These are phyloP conservation scores for Chaetophractus vellerosus DNA, from an alignment of 2,797 vertebrate genomes.

Conservation along the genomic window DNA sequence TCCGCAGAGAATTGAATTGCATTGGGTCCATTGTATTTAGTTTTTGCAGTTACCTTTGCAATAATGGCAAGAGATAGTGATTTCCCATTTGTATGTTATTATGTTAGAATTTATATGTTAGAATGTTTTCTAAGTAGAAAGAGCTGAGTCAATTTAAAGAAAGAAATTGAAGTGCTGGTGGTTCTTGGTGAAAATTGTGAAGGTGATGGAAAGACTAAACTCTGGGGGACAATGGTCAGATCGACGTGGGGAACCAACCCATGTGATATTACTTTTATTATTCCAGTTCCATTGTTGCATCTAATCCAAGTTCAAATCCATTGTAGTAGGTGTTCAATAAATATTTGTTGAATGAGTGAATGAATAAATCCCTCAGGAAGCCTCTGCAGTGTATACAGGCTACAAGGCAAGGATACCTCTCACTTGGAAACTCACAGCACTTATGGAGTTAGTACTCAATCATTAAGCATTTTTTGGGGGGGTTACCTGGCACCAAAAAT, in stretches of 20 bases:
- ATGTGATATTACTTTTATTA: not conserved
- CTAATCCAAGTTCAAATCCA: not conserved
- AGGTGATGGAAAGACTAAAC: not conserved
- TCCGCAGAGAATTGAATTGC: not conserved
- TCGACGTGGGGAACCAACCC: not conserved
- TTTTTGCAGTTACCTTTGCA: not conserved
- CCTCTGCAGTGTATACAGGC: not conserved
- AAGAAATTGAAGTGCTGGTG: not conserved
- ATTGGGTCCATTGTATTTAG: not conserved
- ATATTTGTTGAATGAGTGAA: not conserved
- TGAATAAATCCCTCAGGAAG: not conserved
- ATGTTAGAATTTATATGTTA: slow-evolving; percentile 31
- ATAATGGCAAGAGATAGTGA: not conserved
- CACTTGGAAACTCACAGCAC: not conserved
- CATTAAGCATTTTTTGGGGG: not conserved
- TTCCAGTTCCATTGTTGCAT: not conserved
- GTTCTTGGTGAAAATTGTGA: not conserved
- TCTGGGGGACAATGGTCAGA: not conserved
- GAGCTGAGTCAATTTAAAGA: not conserved
- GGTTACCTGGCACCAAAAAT: not conserved
- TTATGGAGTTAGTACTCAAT: not conserved
- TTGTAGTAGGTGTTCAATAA: not conserved
- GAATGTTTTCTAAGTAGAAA: slow-evolving; percentile 41
- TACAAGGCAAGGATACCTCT: not conserved
- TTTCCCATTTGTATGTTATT: not conserved